Evolutionary conservation across 2,888 invertebrate species (phyloP).

Genomic region (Tridacna gigas): DNA sequence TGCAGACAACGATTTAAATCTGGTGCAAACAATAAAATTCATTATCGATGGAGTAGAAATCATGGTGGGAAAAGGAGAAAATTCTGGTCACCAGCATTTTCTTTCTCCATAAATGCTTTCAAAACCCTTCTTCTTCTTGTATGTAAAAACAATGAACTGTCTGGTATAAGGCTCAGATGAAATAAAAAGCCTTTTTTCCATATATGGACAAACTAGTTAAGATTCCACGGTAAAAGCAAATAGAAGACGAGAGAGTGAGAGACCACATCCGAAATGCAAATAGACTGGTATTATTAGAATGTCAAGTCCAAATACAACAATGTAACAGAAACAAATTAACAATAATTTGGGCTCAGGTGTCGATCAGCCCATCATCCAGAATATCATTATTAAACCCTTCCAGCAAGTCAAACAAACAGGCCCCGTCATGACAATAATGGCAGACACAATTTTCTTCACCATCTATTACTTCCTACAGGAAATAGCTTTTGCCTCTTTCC

Average conservation of each 20-base stretch:
- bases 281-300: constrained; percentile 21
- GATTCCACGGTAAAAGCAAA: no score
- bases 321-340: constrained; percentile 27
- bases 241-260: background rate
- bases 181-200: background rate
- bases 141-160: no score
- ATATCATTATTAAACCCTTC: constrained; percentile 24
- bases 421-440: background rate
- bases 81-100: background rate
- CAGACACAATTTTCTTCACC: background rate
- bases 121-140: no score
- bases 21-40: no score
- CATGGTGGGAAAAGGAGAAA: constrained; percentile 6
- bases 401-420: constrained; percentile 26
- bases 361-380: constrained; percentile 22
- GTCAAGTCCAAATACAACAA: constrained; percentile 27
- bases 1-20: background rate
- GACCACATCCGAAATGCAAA: background rate
- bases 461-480: background rate
- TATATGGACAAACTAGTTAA: background rate
- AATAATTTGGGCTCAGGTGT: constrained; percentile 31
- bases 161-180: no score
- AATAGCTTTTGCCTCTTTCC: background rate
- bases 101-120: no score
- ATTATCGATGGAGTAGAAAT: no score